Evolutionary conservation across 2,888 invertebrate genomes (phyloP).

Genomic region (Protodeltote pygarga): DNA sequence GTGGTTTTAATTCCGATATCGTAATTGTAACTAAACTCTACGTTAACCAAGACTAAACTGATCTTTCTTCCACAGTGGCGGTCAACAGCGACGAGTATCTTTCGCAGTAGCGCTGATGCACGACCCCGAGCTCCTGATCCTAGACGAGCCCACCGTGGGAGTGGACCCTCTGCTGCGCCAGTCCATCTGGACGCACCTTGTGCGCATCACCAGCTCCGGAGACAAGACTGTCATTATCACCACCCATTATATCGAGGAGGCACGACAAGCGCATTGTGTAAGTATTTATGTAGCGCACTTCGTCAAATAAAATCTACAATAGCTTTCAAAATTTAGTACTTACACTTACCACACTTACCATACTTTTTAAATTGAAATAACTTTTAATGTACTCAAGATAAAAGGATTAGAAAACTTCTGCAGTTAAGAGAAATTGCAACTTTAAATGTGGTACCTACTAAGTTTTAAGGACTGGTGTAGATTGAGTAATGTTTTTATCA

Average conservation of each 20-base stretch:
- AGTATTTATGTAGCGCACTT: slow-evolving; percentile 72
- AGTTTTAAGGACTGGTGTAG: too few relatives aligned
- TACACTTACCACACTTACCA: too few relatives aligned
- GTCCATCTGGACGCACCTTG: slow-evolving; percentile 97
- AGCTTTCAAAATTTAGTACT: too few relatives aligned
- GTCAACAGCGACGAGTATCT: slow-evolving; percentile 96
- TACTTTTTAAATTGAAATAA: too few relatives aligned
- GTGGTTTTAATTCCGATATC: too few relatives aligned
- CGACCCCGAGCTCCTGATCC: slow-evolving; percentile 95
- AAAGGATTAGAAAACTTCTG: too few relatives aligned
- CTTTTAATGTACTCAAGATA: too few relatives aligned
- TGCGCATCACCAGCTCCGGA: slow-evolving; percentile 95
- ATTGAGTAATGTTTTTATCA: too few relatives aligned
- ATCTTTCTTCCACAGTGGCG: slow-evolving; percentile 88
- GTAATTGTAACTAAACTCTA: too few relatives aligned
- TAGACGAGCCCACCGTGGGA: slow-evolving; percentile 97
- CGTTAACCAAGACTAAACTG: slow-evolving; percentile 2
- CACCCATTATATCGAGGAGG: slow-evolving; percentile 95
- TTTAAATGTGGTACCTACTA: too few relatives aligned
- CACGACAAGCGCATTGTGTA: slow-evolving; percentile 95
- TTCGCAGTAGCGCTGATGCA: slow-evolving; percentile 97
- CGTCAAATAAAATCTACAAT: too few relatives aligned
- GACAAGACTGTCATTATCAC: slow-evolving; percentile 97
- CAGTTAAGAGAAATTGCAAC: too few relatives aligned
- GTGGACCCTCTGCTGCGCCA: slow-evolving; percentile 96